A percentile compares a stretch with the other conserved stretches of the same genome.
These are phyloP conservation scores for Xiphorhynchus elegans DNA, from an alignment of 2,113 vertebrate genomes.

Conservation along the genomic window DNA sequence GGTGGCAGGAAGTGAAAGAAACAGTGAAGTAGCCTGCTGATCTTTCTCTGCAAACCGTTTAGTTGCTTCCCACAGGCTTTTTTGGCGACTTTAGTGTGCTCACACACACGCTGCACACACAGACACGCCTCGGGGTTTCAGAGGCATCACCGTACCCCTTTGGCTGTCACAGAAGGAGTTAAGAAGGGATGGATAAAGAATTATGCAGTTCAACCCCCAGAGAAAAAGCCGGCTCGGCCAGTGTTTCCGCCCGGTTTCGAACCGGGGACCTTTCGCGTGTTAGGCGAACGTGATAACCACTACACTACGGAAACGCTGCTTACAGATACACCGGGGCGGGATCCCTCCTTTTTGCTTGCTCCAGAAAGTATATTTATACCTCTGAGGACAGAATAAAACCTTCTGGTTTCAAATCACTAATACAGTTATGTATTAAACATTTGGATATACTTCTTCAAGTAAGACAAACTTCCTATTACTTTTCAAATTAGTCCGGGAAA, in stretches of 20 bases:
- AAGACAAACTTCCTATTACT: background rate
- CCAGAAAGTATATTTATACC: rapidly evolving
- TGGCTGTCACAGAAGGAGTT: rapidly evolving
- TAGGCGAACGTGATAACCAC: slow-evolving; percentile 11
- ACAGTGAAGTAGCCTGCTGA: background rate
- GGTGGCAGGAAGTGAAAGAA: background rate
- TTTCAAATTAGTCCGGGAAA: background rate
- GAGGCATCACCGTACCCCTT: background rate
- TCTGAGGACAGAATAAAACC: background rate
- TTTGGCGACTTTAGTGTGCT: background rate
- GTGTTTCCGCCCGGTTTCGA: slow-evolving; percentile 13
- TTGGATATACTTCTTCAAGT: background rate
- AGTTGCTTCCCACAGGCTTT: background rate
- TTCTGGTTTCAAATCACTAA: background rate
- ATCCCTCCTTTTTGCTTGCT: background rate
- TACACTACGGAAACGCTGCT: background rate
- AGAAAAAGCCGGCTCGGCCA: rapidly evolving
- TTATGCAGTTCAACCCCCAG: rapidly evolving
- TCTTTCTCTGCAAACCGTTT: background rate
- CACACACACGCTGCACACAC: rapidly evolving
- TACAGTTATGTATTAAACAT: background rate
- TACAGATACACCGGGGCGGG: rapidly evolving
- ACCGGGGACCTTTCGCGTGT: background rate
- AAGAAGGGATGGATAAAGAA: background rate
- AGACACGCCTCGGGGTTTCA: background rate